phyloP scores from a whole-genome alignment of 1,140 invertebrate genomes.

The Halesus radiatus region DNA sequence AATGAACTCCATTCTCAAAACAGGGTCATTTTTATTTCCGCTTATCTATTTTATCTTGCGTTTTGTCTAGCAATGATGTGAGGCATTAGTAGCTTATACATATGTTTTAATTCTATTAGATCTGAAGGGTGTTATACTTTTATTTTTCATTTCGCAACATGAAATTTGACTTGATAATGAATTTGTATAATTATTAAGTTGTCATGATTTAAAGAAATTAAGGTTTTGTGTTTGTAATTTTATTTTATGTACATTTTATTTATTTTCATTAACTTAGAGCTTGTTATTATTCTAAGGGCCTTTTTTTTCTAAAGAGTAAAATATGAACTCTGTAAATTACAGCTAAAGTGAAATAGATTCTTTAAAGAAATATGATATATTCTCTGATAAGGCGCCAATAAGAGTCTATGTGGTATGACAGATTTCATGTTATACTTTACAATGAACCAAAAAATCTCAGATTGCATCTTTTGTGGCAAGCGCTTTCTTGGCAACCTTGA shows the following conservation, averaged over 20 bases:
- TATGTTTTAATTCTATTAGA: neutral
- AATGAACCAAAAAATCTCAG: no score
- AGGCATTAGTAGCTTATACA: neutral
- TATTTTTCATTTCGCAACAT: neutral
- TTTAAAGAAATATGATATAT: no score
- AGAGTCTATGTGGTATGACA: no score
- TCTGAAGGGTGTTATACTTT: neutral
- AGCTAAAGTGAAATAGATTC: no score
- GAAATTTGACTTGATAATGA: constrained; percentile 13
- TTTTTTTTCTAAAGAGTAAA: no score
- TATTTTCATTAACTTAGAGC: constrained; percentile 14
- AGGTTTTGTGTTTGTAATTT: neutral
- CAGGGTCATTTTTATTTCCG: neutral
- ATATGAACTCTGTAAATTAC: no score
- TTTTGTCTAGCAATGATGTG: neutral
- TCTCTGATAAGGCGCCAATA: no score
- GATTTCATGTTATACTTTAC: no score
- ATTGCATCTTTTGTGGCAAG: no score
- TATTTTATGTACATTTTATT: neutral
- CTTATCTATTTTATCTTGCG: no score
- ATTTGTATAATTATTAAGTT: neutral
- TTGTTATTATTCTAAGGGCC: neutral
- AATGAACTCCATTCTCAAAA: neutral
- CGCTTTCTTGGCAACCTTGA: no score
- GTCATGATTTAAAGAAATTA: neutral